A percentile compares a stretch with the other conserved stretches of the same genome.
Conservation (phyloP, 2,797 vertebrate genomes). For the Neosilurus hyrtlii region DNA sequence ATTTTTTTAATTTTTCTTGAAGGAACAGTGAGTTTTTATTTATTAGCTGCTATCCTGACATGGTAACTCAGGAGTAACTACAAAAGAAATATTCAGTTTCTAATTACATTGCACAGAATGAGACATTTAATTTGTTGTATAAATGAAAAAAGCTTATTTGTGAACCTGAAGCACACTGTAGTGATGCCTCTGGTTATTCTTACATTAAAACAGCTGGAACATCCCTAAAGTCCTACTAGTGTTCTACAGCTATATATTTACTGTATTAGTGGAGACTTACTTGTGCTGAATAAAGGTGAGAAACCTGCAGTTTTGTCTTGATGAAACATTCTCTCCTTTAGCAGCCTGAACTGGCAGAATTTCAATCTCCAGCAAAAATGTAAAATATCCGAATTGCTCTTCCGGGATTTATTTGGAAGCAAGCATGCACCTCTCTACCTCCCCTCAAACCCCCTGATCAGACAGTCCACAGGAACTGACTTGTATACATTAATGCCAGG, state of each 20-base stretch:
- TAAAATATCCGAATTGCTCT: constrained; percentile 14
- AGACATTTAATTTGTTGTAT: neutral
- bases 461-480: neutral
- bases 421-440: neutral
- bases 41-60: neutral
- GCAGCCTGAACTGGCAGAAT: neutral
- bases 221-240: neutral
- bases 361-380: constrained; percentile 19
- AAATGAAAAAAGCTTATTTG: neutral
- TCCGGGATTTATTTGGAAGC: constrained; percentile 3
- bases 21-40: neutral
- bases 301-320: constrained; percentile 1
- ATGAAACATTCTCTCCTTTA: constrained; percentile 33
- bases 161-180: neutral
- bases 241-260: neutral
- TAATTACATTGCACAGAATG: neutral
- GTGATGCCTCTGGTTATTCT: neutral
- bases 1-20: neutral
- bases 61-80: neutral
- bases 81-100: neutral
- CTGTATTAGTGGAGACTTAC: neutral
- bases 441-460: neutral
- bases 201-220: neutral
- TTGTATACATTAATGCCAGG: neutral
- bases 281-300: neutral